These are phyloP conservation scores for Drosophila seclusa DNA, from an alignment of 2,888 invertebrate species.

Conservation along the genomic window DNA sequence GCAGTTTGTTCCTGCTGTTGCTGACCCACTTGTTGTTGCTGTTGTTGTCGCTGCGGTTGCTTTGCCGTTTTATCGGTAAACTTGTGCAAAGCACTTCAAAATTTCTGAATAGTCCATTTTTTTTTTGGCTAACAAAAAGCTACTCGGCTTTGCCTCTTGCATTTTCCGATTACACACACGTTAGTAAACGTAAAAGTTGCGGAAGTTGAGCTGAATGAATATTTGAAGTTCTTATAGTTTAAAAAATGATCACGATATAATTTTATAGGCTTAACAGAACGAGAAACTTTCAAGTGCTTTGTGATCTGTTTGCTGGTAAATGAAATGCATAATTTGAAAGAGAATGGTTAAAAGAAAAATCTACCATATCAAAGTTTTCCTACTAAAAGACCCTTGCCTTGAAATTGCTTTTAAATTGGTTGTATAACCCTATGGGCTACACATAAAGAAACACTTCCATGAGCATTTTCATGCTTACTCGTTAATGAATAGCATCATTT, in stretches of 20 bases:
- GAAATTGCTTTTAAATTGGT: background rate
- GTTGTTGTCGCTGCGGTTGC: conserved; percentile 41
- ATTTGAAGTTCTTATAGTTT: background rate
- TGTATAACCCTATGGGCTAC: background rate
- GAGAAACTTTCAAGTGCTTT: background rate
- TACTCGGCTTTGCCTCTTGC: background rate
- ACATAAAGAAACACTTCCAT: background rate
- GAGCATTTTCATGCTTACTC: background rate
- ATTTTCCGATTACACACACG: conserved; percentile 11
- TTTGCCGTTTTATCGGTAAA: conserved; percentile 64
- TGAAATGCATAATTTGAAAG: background rate
- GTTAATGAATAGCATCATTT: background rate
- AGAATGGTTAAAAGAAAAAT: background rate
- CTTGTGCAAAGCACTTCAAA: conserved; percentile 61
- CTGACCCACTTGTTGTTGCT: conserved; percentile 24
- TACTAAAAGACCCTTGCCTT: background rate
- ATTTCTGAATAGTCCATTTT: conserved; percentile 51
- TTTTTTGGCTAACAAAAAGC: conserved; percentile 3
- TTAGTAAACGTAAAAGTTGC: background rate
- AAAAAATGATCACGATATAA: background rate
- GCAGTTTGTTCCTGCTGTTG: conserved; percentile 30
- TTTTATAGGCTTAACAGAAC: background rate
- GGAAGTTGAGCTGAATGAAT: background rate
- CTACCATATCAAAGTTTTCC: background rate
- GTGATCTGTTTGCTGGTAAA: background rate